Evolutionary conservation across 2,113 vertebrate genomes (phyloP), one percentile per base, ranked within the genome.

Genomic region (Astur gentilis): DNA sequence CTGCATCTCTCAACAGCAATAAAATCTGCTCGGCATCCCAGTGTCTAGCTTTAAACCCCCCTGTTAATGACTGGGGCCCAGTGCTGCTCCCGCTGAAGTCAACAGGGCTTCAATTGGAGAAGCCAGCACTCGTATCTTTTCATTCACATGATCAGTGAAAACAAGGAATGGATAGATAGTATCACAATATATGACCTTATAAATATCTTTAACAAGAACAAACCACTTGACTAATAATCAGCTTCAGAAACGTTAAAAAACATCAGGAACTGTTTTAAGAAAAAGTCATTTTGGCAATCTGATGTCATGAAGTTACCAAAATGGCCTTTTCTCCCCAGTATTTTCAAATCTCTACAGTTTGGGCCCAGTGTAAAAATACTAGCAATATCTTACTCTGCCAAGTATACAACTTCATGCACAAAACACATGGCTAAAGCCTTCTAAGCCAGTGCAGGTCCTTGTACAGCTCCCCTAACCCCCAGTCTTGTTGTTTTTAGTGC

Each of bases 241-340:
- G 44, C 83, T 52, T 94, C 65, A 79, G 65, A 52, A 47, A 58
- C 76, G 82, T 52, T 47, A 64, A 42, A 79, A 52, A 27, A 10
- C 38, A 67, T 15, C 83, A 93, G 22, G 9, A 91, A 50, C 3
- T 8, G 4, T 58, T 82, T 86, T 67, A 88, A 96, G 64, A 96
- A 91, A 78, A 96, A 82, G 15, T 92, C 38, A 54, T 95, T 91
- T 93, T 36, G 58, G 47, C 27, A 89, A 82, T 77, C 80, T 95
- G 90, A 90, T 15, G 4, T 65, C 50, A 92, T 9, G 25, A 79
- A 92, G 60, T 44, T 89, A 91, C 32, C 44, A 93, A 96, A 87
- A 64, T 47, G 32, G 64, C 23, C 38, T 54, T 40, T 81, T 79
- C 66, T 81, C 34, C n/a, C 69, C 87, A 83, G 22, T 89, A 60